phyloP scores from a whole-genome alignment of 2,797 vertebrate species.

The Carcharodon carcharias region DNA sequence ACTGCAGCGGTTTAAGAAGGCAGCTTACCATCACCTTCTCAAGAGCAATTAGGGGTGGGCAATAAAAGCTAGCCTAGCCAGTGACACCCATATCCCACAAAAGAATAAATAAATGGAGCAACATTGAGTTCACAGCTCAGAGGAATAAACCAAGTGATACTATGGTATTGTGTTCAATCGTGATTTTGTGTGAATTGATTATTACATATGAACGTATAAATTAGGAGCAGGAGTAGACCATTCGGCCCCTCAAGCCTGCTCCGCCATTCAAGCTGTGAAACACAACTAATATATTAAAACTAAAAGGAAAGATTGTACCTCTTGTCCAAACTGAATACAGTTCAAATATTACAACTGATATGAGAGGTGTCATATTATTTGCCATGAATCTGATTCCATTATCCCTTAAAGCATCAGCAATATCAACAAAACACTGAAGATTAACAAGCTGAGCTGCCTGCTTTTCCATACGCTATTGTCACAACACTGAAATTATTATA shows the following conservation, averaged over 20 bases:
- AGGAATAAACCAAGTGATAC: not conserved
- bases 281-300: not conserved
- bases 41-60: too few species aligned
- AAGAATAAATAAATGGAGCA: not conserved
- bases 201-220: not conserved
- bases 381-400: slow-evolving; percentile 8
- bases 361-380: not conserved
- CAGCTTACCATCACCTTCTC: too few species aligned
- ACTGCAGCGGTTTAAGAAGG: too few species aligned
- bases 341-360: not conserved
- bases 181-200: not conserved
- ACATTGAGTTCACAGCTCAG: not conserved
- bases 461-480: not conserved
- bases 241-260: too few species aligned
- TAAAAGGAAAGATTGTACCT: not conserved
- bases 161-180: not conserved
- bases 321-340: not conserved
- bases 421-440: slow-evolving; percentile 1
- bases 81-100: too few species aligned
- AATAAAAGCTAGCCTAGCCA: too few species aligned
- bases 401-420: slow-evolving; percentile 3
- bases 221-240: too few species aligned
- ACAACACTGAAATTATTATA: slow-evolving; percentile 16
- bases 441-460: slow-evolving; percentile 2
- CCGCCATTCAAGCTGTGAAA: not conserved